Conservation (phyloP, 1,140 invertebrate species). For the Drosophila willistoni region DNA sequence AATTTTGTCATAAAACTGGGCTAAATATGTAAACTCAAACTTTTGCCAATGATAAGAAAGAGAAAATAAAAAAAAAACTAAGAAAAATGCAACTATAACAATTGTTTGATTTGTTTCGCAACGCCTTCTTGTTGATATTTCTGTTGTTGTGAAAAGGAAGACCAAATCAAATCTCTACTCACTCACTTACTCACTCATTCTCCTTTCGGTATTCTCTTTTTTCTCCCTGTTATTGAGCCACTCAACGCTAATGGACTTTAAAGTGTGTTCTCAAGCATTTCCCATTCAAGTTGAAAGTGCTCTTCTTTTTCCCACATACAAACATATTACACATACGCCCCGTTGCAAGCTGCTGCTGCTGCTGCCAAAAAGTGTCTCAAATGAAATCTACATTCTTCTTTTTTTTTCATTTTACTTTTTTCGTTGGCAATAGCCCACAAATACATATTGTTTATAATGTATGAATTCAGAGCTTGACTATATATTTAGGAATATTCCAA, state of each 20-base stretch:
- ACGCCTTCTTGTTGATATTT: slow-evolving; percentile 11
- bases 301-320: slow-evolving; percentile 44
- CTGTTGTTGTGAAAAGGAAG: slow-evolving; percentile 18
- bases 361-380: slow-evolving; percentile 32
- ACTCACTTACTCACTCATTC: background rate
- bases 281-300: slow-evolving; percentile 55
- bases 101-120: slow-evolving; percentile 42
- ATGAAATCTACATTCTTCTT: background rate
- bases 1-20: slow-evolving; percentile 51
- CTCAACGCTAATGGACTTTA: slow-evolving; percentile 79
- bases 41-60: background rate
- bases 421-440: slow-evolving; percentile 10
- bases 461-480: background rate
- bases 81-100: slow-evolving; percentile 15
- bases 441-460: slow-evolving; percentile 1
- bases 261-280: slow-evolving; percentile 73
- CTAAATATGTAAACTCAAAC: slow-evolving; percentile 28
- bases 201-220: background rate
- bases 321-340: slow-evolving; percentile 68
- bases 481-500: slow-evolving; percentile 21
- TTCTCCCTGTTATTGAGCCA: slow-evolving; percentile 46
- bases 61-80: background rate
- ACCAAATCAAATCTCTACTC: slow-evolving; percentile 10
- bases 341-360: slow-evolving; percentile 43
- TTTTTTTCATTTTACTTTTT: background rate